Percentiles rank a stretch among this genome's conserved stretches.
Evolutionary conservation across 37 sponge, comb jelly and placozoan genomes (phyloP).

Genomic region (Crambe crambe): DNA sequence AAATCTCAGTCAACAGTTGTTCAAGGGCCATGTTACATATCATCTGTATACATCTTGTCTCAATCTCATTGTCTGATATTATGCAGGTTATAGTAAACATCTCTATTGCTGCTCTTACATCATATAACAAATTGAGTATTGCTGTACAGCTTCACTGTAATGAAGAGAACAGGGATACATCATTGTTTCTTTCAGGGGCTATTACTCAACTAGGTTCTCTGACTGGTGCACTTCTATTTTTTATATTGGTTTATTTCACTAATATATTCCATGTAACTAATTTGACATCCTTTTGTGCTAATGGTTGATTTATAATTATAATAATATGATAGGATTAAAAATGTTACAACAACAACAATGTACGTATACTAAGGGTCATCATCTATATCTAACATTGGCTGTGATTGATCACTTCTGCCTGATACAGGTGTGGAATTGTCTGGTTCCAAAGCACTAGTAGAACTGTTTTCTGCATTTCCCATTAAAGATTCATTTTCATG

Average conservation of each 20-base stretch:
- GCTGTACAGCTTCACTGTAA: slow-evolving; percentile 43
- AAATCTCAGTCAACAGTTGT: too few relatives aligned
- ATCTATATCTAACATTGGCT: not conserved
- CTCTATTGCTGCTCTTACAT: slow-evolving; percentile 4
- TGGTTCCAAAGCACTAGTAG: not conserved
- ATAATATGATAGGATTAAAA: too few relatives aligned
- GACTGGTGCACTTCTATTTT: slow-evolving; percentile 64
- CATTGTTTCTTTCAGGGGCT: slow-evolving; percentile 51
- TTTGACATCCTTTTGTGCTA: not conserved
- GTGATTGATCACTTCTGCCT: not conserved
- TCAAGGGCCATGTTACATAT: too few relatives aligned
- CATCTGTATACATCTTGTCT: too few relatives aligned
- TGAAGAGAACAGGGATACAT: slow-evolving; percentile 25
- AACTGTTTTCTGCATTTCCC: not conserved
- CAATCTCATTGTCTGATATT: too few relatives aligned
- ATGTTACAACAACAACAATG: too few relatives aligned
- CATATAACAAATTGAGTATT: slow-evolving; percentile 59
- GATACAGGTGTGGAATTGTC: not conserved
- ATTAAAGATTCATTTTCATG: not conserved
- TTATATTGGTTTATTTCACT: slow-evolving; percentile 2
- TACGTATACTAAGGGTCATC: not conserved
- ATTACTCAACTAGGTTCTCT: slow-evolving; percentile 64
- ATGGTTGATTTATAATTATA: too few relatives aligned
- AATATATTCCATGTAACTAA: not conserved
- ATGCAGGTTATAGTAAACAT: slow-evolving; percentile 44